phyloP scores from a whole-genome alignment of 2,113 vertebrate genomes.

The Geococcyx californianus region DNA sequence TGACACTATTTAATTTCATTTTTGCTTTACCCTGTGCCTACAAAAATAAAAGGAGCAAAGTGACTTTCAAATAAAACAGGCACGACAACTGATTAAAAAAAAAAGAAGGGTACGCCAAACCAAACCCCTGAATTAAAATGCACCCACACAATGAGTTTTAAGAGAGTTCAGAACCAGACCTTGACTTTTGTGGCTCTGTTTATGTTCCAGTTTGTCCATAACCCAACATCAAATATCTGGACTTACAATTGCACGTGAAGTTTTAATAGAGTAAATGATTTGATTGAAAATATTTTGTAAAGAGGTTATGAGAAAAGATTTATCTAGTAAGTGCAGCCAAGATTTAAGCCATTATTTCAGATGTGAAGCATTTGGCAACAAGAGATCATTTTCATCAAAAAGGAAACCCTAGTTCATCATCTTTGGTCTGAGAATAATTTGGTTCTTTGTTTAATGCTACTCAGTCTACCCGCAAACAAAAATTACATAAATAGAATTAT shows the following conservation, averaged over 20 bases:
- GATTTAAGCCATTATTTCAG: conserved; percentile 70
- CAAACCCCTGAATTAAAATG: background rate
- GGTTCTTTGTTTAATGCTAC: conserved; percentile 44
- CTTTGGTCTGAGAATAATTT: conserved; percentile 56
- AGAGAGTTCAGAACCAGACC: background rate
- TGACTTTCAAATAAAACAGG: background rate
- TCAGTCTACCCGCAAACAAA: conserved; percentile 6
- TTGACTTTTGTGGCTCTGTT: background rate
- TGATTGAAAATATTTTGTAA: conserved; percentile 63
- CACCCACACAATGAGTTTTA: background rate
- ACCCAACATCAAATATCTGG: conserved; percentile 15
- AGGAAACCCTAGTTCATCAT: conserved; percentile 53
- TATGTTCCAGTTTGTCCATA: background rate
- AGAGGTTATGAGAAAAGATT: conserved; percentile 72
- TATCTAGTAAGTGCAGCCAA: conserved; percentile 64
- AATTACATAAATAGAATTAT: background rate
- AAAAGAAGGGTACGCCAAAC: background rate
- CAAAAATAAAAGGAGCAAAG: conserved; percentile 14
- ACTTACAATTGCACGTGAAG: conserved; percentile 18
- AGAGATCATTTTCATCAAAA: conserved; percentile 58
- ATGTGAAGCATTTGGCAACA: conserved; percentile 69
- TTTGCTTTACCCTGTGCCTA: background rate
- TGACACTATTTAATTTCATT: conserved; percentile 9
- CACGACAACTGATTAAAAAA: background rate
- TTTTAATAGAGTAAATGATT: conserved; percentile 15